Percentiles rank a stretch among this genome's conserved stretches.
phyloP scores from a whole-genome alignment of 2,113 vertebrate genomes.

The Tetraodon nigroviridis region DNA sequence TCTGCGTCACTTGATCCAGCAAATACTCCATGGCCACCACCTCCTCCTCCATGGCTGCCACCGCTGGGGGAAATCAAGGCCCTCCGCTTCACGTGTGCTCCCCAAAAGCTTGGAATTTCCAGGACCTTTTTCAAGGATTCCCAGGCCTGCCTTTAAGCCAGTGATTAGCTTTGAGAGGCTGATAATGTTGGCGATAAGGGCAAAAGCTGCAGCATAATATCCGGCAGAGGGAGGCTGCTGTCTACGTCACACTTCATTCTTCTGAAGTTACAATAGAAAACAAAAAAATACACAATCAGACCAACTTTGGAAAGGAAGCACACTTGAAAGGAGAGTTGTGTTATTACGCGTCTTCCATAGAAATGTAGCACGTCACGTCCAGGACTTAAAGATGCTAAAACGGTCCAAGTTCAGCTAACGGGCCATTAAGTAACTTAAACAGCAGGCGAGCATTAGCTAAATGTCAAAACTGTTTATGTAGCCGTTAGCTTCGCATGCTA shows the following conservation, averaged over 20 bases:
- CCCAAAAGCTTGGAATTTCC: background rate
- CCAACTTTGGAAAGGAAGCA: constrained; percentile 1
- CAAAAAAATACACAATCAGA: background rate
- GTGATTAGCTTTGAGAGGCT: background rate
- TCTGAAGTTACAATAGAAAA: constrained; percentile 1
- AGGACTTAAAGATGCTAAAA: background rate
- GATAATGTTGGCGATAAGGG: constrained; percentile 8
- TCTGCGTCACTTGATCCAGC: constrained; percentile 87
- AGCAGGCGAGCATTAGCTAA: background rate
- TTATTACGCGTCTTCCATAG: no score
- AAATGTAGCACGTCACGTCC: no score
- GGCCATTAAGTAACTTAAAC: background rate
- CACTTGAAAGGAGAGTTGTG: background rate
- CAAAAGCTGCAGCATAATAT: constrained; percentile 1
- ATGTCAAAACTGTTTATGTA: constrained; percentile 13
- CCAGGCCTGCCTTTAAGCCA: background rate
- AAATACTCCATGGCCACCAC: constrained; percentile 80
- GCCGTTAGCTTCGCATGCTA: constrained; percentile 46
- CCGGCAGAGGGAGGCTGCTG: background rate
- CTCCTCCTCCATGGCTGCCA: constrained; percentile 78
- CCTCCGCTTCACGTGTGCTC: background rate
- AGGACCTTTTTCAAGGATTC: constrained; percentile 6
- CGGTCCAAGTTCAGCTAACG: background rate
- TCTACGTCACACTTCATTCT: constrained; percentile 11
- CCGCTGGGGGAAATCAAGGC: background rate